phyloP scores from a whole-genome alignment of 2,113 vertebrate genomes.

The Pedionomus torquatus region DNA sequence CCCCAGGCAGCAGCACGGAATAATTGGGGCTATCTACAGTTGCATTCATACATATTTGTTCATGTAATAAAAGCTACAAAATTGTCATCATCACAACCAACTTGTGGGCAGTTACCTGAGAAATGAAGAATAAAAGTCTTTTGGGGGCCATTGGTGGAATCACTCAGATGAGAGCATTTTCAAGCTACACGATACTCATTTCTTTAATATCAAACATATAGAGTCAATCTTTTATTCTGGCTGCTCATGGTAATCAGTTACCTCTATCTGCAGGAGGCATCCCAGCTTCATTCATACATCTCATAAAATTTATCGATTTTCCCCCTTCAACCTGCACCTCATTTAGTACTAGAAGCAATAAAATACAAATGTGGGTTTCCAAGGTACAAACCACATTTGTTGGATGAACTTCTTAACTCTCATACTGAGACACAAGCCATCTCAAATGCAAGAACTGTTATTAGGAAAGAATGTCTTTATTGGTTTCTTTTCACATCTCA shows the following conservation, averaged over 20 bases:
- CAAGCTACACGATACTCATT: neutral
- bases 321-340: neutral
- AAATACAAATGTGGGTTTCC: neutral
- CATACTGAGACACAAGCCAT: neutral
- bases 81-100: neutral
- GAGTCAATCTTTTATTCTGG: neutral
- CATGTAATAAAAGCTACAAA: neutral
- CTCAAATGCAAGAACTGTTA: neutral
- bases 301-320: neutral
- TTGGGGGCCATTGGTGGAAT: neutral
- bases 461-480: neutral
- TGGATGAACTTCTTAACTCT: neutral
- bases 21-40: neutral
- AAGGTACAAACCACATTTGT: neutral
- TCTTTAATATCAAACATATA: neutral
- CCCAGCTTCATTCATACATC: neutral
- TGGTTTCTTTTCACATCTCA: neutral
- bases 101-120: neutral
- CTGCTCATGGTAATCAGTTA: neutral
- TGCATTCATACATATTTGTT: neutral
- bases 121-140: neutral
- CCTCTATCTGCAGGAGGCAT: neutral
- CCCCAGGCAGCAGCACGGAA: neutral
- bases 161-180: neutral
- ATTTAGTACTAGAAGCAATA: neutral